Base-by-base conservation (phyloP, 2,888 invertebrate genomes). In the Thera obeliscata region DNA sequence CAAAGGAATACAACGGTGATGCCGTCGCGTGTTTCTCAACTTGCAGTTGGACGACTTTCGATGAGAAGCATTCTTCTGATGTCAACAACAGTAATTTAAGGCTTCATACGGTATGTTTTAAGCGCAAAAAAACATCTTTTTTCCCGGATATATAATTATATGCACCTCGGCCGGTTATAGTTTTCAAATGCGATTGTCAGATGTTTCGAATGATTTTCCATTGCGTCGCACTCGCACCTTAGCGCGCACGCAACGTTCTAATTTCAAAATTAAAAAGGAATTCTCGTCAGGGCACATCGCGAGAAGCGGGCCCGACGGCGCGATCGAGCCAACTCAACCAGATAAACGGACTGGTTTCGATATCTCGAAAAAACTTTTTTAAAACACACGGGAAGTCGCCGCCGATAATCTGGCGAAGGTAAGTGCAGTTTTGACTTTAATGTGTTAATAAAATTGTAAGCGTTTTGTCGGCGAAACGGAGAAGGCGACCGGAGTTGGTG, bases 391-490 rank as follows among this genome's bases (percentile, higher is more conserved):
- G 91, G 90, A 91, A 90, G 91, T 91, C 82, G 81, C 82, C 83
- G 80, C 84, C 83, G 92, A 92, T 93, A 91, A 92, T 92, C 92
- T 88, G 85, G 82, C 82, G 83, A 80, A 83, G 84, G 89, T 91
- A 91, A 91, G 87, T 92, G 92, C 92, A 89, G 90, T 91, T 91
- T 90, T 91, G 90, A 91, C 90, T 92, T 91, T 90, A 90, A 93
- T 90, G 92, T 92, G 91, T 91, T 91, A 91, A 92, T 93, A 91
- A 91, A 92, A 91, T 85, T 89, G 90, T 91, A 89, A 89, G 82
- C 90, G 87, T 91, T 91, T 91, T 90, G 91, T 90, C 88, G 86
- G 87, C 87, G 75, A 85, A 89, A 85, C 83, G 78, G 66, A 74
- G 78, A 77, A 74, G 72, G 70, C 76, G 74, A 79, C 78, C 81